Conservation (phyloP, 2,797 vertebrate species). For the Ataeniobius toweri region DNA sequence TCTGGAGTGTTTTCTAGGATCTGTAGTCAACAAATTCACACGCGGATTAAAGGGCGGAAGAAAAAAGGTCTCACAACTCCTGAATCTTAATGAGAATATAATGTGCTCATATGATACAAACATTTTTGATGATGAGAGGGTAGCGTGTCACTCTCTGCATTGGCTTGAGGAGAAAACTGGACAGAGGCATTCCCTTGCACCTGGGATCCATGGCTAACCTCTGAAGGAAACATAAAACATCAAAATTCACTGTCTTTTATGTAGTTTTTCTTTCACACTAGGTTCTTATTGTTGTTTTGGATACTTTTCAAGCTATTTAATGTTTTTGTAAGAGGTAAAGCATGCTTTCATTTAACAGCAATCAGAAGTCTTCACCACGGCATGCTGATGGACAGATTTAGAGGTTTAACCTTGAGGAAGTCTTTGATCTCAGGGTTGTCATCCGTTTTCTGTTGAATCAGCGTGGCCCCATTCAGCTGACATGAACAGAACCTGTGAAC, state of each 20-base stretch:
- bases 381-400: no score
- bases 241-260: no score
- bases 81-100: no score
- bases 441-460: conserved; percentile 97
- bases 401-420: conserved; percentile 88
- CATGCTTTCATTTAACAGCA: neutral
- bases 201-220: conserved; percentile 95
- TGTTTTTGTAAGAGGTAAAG: neutral
- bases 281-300: neutral
- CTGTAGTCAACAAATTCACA: conserved; percentile 59
- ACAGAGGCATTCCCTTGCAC: conserved; percentile 98
- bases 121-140: conserved; percentile 98
- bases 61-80: no score
- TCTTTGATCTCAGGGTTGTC: conserved; percentile 96
- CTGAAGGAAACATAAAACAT: conserved; percentile 71
- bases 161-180: conserved; percentile 97
- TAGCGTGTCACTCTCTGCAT: conserved; percentile 98
- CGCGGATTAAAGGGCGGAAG: neutral
- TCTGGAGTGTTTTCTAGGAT: conserved; percentile 97
- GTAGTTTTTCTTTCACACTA: neutral
- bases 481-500: conserved; percentile 92
- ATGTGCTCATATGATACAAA: conserved; percentile 67
- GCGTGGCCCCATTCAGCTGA: conserved; percentile 94
- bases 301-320: neutral
- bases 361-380: no score